Base-by-base conservation (phyloP, 2,113 vertebrate species). In the Myxocyprinus asiaticus region DNA sequence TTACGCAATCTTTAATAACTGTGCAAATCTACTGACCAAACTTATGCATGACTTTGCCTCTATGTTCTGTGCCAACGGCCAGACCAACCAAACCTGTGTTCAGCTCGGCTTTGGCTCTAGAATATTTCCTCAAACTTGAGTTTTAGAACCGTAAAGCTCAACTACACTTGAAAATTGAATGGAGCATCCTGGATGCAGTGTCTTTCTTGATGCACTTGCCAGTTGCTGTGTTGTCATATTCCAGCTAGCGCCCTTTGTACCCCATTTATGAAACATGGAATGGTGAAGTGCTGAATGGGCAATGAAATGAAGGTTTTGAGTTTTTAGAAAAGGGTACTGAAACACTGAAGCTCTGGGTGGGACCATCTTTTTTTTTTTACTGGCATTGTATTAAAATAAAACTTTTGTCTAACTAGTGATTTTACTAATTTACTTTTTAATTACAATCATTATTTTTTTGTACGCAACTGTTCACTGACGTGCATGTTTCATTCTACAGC, bases 11-110 rank as follows among this genome's bases (percentile, higher is more conserved):
- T 62, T 80, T 68, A 59, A 55, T 68, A 55, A 59, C 78, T 82
- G 91, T 91, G 88, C 91, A 89, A 85, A 88, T 12, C 92, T 93
- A 92, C 92, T 92, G 91, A 89, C 79, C 51, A 76, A 69, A 78
- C 73, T 55, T 75, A 82, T 84, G 85, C 86, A 85, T 88, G 77
- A 9, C 70, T 62, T 71, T 64, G 61, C 71, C 44, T 66, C 33
- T n/a, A 12, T 47, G 12, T 6, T 11, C 10, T 73, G 43, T 74
- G 67, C n/a, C 53, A n/a, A 53, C 14, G 56, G 70, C 47, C 22
- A 44, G 22, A 33, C 22, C 22, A 33, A 33, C 22, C 22, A 33
- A 76, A 44, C 61, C 77, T 79, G 45, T 61, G 74, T 76, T 79
- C 62, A 45, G 5, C 33, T 78, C 55, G 15, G 51, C 8, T 55